These are phyloP conservation scores for Holacanthus passer DNA, from an alignment of 2,113 vertebrate species.

Conservation along the genomic window DNA sequence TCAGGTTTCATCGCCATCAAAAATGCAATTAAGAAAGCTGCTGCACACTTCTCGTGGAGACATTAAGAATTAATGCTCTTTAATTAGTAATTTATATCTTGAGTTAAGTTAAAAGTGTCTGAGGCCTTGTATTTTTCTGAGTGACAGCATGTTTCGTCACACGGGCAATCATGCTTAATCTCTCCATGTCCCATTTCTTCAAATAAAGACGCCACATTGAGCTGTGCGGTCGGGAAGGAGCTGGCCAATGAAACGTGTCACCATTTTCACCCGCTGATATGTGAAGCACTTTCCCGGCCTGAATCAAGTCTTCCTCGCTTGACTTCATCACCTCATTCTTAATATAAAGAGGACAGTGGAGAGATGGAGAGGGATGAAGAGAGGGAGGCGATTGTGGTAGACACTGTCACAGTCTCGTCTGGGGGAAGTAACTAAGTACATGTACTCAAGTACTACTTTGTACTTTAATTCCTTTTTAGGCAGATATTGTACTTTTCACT, in stretches of 20 bases:
- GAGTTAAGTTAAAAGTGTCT: conserved; percentile 55
- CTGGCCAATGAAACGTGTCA: conserved; percentile 44
- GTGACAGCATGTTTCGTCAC: conserved; percentile 58
- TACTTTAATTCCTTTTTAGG: neutral
- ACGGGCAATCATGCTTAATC: conserved; percentile 46
- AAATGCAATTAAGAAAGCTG: conserved; percentile 55
- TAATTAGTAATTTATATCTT: conserved; percentile 61
- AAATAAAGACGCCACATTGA: conserved; percentile 46
- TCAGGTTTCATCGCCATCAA: conserved; percentile 45
- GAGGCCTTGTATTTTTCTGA: conserved; percentile 17
- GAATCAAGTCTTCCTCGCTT: conserved; percentile 57
- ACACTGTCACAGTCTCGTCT: conserved; percentile 31
- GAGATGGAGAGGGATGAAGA: conserved; percentile 24
- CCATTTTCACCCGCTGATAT: conserved; percentile 46
- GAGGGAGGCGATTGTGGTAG: conserved; percentile 26
- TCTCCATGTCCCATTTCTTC: conserved; percentile 48
- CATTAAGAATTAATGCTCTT: conserved; percentile 53
- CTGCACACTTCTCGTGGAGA: conserved; percentile 29
- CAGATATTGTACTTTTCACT: neutral
- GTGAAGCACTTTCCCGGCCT: conserved; percentile 60
- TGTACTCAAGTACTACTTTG: neutral
- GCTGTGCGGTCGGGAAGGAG: conserved; percentile 18
- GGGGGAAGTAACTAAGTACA: neutral
- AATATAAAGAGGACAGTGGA: conserved; percentile 32
- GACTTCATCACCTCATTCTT: conserved; percentile 66